Conservation (phyloP, 2,797 vertebrate genomes). For the Typhlichthys subterraneus region DNA sequence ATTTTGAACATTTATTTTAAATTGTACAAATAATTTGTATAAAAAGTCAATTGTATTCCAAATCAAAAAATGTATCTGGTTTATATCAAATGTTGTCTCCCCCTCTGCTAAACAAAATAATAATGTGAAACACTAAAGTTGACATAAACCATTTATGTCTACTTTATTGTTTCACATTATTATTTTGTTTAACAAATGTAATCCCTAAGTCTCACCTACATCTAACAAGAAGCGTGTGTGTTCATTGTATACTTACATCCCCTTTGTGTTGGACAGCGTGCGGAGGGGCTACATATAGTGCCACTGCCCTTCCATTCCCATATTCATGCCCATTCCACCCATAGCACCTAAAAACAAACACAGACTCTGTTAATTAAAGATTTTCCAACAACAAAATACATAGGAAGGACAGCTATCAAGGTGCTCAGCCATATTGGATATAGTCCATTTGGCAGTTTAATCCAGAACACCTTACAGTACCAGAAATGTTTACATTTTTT, state of each 20-base stretch:
- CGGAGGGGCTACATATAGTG: constrained; percentile 99
- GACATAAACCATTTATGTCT: no score
- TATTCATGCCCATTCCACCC: constrained; percentile 99
- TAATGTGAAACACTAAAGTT: no score
- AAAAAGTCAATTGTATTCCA: no score
- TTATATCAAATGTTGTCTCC: no score
- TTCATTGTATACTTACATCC: constrained; percentile 92
- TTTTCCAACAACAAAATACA: constrained; percentile 44
- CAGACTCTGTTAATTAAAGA: constrained; percentile 74
- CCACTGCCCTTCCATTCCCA: constrained; percentile 99
- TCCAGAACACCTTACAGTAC: neutral
- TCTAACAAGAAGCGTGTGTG: neutral
- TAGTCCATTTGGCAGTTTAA: neutral
- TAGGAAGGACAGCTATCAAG: constrained; percentile 19
- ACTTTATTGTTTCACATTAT: no score
- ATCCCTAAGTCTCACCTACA: no score
- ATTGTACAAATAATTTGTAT: no score
- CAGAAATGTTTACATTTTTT: neutral
- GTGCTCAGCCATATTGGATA: neutral
- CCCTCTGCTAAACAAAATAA: no score
- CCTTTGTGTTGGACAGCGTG: constrained; percentile 89
- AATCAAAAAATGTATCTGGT: no score
- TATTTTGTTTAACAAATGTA: no score
- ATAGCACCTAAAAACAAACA: constrained; percentile 95
- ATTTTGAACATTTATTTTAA: no score